Conservation (phyloP, 1,140 invertebrate genomes). For the Sitodiplosis mosellana region DNA sequence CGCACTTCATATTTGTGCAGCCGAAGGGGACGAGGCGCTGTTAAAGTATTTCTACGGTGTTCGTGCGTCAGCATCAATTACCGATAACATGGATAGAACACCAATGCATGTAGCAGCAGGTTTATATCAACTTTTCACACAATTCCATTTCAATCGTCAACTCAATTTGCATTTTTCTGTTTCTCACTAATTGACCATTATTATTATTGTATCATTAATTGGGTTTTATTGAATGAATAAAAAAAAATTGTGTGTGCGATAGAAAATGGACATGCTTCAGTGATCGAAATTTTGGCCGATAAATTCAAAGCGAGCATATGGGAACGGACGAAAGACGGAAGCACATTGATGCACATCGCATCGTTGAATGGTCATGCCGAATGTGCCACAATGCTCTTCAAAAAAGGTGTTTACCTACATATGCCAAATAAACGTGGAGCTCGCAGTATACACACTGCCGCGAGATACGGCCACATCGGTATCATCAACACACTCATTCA, state of each 20-base stretch:
- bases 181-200: too few species aligned
- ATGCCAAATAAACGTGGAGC: constrained; percentile 98
- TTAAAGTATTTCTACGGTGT: constrained; percentile 92
- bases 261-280: constrained; percentile 84
- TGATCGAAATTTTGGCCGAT: constrained; percentile 91
- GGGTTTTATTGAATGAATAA: too few species aligned
- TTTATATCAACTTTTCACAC: too few species aligned
- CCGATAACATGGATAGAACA: constrained; percentile 87
- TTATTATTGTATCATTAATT: too few species aligned
- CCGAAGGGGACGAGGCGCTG: constrained; percentile 81
- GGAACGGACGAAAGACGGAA: constrained; percentile 90
- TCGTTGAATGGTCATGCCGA: constrained; percentile 92
- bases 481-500: constrained; percentile 92
- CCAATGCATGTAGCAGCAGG: constrained; percentile 88
- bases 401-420: constrained; percentile 96
- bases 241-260: too few species aligned
- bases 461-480: constrained; percentile 82
- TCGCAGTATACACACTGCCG: constrained; percentile 81
- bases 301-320: constrained; percentile 94
- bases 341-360: constrained; percentile 95
- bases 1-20: constrained; percentile 83
- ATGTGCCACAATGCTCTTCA: constrained; percentile 95
- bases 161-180: too few species aligned
- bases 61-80: constrained; percentile 79
- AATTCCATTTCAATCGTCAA: too few species aligned